Evolutionary conservation across 2,113 vertebrate genomes (phyloP).

Genomic region (Piprites chloris): DNA sequence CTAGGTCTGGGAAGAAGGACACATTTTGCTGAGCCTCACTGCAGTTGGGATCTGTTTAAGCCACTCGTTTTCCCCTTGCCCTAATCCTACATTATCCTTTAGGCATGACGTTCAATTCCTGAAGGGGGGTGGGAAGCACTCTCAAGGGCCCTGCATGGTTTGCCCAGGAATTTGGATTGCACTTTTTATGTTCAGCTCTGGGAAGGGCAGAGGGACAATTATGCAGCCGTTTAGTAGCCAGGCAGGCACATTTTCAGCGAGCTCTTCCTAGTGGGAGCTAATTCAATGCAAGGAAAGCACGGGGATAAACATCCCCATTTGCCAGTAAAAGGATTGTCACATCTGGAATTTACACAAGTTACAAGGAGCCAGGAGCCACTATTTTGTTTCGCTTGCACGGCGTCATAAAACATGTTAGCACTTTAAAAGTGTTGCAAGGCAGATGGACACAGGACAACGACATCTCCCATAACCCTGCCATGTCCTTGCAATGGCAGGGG

Average conservation of each 20-base stretch:
- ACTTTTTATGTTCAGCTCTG: neutral
- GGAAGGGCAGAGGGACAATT: slow-evolving; percentile 37
- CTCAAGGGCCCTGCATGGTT: slow-evolving; percentile 19
- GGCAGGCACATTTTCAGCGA: neutral
- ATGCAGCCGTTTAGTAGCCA: slow-evolving; percentile 5
- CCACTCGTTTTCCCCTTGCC: slow-evolving; percentile 39
- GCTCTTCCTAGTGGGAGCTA: slow-evolving; percentile 25
- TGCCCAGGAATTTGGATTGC: slow-evolving; percentile 46
- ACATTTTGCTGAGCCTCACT: neutral
- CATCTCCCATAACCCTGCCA: neutral
- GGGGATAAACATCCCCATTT: slow-evolving; percentile 1
- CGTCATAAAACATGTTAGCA: slow-evolving; percentile 12
- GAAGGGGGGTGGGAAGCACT: slow-evolving; percentile 16
- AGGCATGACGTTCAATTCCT: slow-evolving; percentile 44
- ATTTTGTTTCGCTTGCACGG: neutral
- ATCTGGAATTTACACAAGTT: slow-evolving; percentile 54
- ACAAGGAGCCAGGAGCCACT: slow-evolving; percentile 51
- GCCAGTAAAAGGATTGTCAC: slow-evolving; percentile 36
- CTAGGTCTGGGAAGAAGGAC: neutral
- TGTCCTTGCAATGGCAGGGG: neutral
- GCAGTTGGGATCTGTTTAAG: slow-evolving; percentile 30
- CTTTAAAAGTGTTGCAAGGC: neutral
- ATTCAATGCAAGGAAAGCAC: neutral
- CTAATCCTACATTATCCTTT: slow-evolving; percentile 54
- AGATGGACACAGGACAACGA: accelerated